Conservation (phyloP, 2,888 invertebrate species). For the Cosmia trapezina region DNA sequence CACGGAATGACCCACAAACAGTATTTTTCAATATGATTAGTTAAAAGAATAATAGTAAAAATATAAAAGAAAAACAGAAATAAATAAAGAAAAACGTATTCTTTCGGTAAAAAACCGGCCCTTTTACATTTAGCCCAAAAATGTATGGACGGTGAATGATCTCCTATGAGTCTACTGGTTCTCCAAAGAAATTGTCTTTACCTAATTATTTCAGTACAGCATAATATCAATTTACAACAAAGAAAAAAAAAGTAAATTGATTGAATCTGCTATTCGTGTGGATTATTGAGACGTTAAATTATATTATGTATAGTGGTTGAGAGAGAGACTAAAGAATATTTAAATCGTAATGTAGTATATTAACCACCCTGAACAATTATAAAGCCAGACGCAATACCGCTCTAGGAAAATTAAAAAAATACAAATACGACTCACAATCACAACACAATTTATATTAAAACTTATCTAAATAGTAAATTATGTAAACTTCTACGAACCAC, state of each 20-base stretch:
- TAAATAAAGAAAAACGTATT: too few species aligned
- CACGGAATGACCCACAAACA: too few species aligned
- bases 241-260: too few species aligned
- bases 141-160: too few species aligned
- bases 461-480: background rate
- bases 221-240: background rate
- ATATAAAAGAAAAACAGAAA: too few species aligned
- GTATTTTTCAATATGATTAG: too few species aligned
- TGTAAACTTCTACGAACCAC: background rate
- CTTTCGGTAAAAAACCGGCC: too few species aligned
- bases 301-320: background rate
- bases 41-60: too few species aligned
- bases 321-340: background rate
- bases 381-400: background rate
- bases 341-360: background rate
- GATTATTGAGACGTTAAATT: background rate
- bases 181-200: background rate
- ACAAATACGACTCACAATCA: background rate
- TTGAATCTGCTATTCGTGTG: background rate
- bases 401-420: background rate
- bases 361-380: background rate
- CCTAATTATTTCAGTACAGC: background rate
- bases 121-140: too few species aligned
- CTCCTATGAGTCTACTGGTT: too few species aligned
- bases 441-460: conserved; percentile 1